These are phyloP conservation scores for Synanthedon myopaeformis DNA, from an alignment of 2,888 invertebrate species.

Conservation along the genomic window DNA sequence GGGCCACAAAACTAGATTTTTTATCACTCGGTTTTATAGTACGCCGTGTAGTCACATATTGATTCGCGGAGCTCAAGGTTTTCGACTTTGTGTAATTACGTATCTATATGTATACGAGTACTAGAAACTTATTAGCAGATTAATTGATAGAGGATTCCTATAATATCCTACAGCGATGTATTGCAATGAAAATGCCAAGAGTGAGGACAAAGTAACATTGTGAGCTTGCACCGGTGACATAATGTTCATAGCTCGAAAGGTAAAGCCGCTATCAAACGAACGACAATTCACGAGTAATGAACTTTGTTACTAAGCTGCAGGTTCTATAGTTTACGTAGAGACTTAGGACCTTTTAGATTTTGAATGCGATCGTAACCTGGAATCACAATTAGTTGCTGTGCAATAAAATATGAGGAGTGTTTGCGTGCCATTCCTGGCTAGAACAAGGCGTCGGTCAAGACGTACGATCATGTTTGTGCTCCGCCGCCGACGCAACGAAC, in stretches of 20 bases:
- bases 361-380: background rate
- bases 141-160: background rate
- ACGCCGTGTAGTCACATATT: background rate
- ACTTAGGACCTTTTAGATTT: background rate
- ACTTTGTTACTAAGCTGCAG: too few species aligned
- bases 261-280: background rate
- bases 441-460: constrained; percentile 9
- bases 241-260: background rate
- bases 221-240: background rate
- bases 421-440: constrained; percentile 13
- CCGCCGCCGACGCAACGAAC: constrained; percentile 13
- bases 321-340: too few species aligned
- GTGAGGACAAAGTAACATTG: background rate
- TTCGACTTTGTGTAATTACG: background rate
- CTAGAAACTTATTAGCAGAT: background rate
- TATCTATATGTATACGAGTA: background rate
- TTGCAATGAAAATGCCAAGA: background rate
- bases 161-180: background rate
- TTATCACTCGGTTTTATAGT: constrained; percentile 13
- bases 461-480: constrained; percentile 14
- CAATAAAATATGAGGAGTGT: constrained; percentile 1
- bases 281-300: background rate
- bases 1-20: constrained; percentile 23
- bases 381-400: background rate
- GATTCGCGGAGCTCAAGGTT: background rate